Conservation (phyloP, 2,888 invertebrate genomes). For the Mycalesis mineus region DNA sequence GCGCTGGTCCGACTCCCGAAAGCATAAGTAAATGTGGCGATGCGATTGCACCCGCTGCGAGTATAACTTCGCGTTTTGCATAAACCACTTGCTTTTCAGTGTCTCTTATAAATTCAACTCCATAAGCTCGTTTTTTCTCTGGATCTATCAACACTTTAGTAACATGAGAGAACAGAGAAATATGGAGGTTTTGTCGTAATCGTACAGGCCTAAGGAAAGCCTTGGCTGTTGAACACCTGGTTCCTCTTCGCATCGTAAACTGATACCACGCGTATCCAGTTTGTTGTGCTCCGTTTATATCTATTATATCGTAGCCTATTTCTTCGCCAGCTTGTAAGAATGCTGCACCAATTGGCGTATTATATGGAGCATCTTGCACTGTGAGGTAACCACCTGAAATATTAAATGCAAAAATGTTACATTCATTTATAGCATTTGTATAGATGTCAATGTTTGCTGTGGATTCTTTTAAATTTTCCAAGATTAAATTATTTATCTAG, state of each 20-base stretch:
- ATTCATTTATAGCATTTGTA: no score
- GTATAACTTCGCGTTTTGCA: constrained; percentile 88
- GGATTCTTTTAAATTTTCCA: no score
- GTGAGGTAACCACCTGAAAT: constrained; percentile 85
- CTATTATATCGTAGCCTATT: constrained; percentile 92
- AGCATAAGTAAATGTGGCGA: constrained; percentile 95
- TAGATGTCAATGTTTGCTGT: no score
- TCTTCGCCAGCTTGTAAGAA: constrained; percentile 94
- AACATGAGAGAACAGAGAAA: constrained; percentile 88
- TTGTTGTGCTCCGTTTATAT: constrained; percentile 91
- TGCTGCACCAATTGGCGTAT: constrained; percentile 90
- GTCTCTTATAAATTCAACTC: constrained; percentile 87
- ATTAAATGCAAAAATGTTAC: background rate
- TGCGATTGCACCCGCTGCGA: constrained; percentile 93
- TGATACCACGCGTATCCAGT: constrained; percentile 93
- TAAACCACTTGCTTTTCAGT: constrained; percentile 80
- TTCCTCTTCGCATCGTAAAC: constrained; percentile 91
- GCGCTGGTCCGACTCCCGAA: constrained; percentile 88
- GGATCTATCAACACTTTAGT: constrained; percentile 87
- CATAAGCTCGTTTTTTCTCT: constrained; percentile 83
- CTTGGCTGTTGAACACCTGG: constrained; percentile 90
- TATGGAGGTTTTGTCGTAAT: constrained; percentile 87
- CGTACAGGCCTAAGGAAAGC: constrained; percentile 90
- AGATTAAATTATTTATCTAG: no score
- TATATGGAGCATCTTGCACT: constrained; percentile 86